Base-by-base conservation (phyloP, 2,797 vertebrate species). In the Sebastes kiyomatsui region DNA sequence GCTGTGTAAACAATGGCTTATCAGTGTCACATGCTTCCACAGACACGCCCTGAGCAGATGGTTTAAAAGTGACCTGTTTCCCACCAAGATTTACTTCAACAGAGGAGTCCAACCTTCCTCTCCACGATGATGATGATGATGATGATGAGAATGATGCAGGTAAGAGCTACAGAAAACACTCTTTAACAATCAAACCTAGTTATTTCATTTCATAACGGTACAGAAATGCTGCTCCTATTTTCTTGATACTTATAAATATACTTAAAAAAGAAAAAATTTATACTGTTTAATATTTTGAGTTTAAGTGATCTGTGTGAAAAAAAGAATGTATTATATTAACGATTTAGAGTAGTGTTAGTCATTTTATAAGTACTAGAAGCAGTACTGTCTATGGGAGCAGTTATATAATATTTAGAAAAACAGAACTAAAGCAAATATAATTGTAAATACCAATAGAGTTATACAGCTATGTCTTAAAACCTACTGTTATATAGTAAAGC, bases 61-160 rank as follows among this genome's bases (percentile, higher is more conserved):
- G 12, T 75, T 60, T 73, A 82, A 67, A 87, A 28, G 5, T 10
- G 20, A 27, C 14, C 27, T 3, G 1, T 67, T 72, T 78, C 8
- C 30, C 71, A 28, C 14, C 16, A 10, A 5, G 35, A n/a, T 28
- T 13, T 12, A 38, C 30, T 54, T 77, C 59, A 78, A 2, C 56
- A 28, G 33, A 58, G 23, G 23, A 55, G 64, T 46, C 4, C 49
- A 49, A 18, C 67, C 11, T 5, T 70, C 55, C 20, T 65, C 73
- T 60, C 5, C 18, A 11, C 4, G n/a, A 64, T 2, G 35, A 61
- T 18, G 42, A 55, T n/a, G 52, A 60, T 2, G 28, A 28, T 2
- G 35, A 61, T 20, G 42, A 55, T n/a, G 54, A 60, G 71, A 23
- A 62, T 54, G 28, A 56, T 67, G 32, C 67, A 86, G 79, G 85